A percentile compares a stretch with the other conserved stretches of the same genome.
Evolutionary conservation across 1,140 invertebrate species (phyloP).

Genomic region (Anastrepha obliqua): DNA sequence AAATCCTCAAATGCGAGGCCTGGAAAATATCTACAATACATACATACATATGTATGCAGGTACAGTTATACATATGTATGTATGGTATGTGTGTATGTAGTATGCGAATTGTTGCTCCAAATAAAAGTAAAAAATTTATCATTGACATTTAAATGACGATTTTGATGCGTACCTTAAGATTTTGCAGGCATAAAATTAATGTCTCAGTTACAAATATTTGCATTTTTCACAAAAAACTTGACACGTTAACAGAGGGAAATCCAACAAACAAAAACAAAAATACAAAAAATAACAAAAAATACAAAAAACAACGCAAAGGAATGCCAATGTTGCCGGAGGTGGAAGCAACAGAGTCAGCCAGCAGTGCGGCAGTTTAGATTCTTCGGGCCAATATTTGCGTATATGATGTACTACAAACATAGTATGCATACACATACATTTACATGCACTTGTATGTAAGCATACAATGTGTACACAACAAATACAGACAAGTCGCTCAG

Average conservation of each 20-base stretch:
- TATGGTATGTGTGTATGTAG: too few species aligned
- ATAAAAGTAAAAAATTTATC: too few species aligned
- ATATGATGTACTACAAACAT: conserved; percentile 23
- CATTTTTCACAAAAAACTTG: background rate
- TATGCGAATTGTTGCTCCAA: too few species aligned
- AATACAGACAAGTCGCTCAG: conserved; percentile 39
- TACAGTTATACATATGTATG: background rate
- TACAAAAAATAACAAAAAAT: background rate
- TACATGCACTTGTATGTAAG: background rate
- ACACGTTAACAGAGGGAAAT: background rate
- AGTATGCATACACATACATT: background rate
- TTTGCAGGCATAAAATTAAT: background rate
- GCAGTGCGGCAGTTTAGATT: conserved; percentile 18
- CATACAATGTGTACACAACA: conserved; percentile 14
- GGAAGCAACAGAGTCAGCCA: conserved; percentile 22
- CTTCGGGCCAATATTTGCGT: conserved; percentile 41
- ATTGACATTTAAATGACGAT: background rate
- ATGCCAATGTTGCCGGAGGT: conserved; percentile 1
- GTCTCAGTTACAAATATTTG: conserved; percentile 43
- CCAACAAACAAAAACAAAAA: background rate
- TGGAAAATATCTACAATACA: background rate
- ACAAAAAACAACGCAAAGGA: background rate
- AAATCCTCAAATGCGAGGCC: too few species aligned
- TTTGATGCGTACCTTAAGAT: background rate
- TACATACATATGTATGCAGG: background rate